phyloP scores from a whole-genome alignment of 2,113 vertebrate species.

The Agapornis roseicollis region DNA sequence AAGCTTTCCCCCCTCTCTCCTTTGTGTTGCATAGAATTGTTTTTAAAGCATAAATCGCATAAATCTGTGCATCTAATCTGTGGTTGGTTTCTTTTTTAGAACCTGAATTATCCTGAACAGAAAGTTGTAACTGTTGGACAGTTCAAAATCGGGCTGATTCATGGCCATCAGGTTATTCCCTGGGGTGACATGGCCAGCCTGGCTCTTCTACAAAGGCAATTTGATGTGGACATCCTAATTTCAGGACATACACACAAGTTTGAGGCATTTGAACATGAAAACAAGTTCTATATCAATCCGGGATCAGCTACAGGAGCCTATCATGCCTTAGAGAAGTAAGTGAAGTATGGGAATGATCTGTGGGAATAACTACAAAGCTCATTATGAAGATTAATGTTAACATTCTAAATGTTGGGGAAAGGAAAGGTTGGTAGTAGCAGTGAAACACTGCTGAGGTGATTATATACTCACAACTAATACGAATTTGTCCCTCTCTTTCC shows the following conservation, averaged over 20 bases:
- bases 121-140: slow-evolving; percentile 99
- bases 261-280: slow-evolving; percentile 97
- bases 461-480: not conserved
- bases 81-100: slow-evolving; percentile 71
- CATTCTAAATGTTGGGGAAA: not conserved
- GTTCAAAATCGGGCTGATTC: slow-evolving; percentile 98
- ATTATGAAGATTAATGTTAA: not conserved
- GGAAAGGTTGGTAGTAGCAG: not conserved
- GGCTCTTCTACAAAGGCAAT: slow-evolving; percentile 93
- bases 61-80: not conserved
- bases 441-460: not conserved
- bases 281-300: slow-evolving; percentile 99
- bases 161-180: slow-evolving; percentile 97
- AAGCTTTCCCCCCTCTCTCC: not conserved
- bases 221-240: slow-evolving; percentile 98
- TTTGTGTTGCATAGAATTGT: not conserved
- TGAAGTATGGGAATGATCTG: not conserved
- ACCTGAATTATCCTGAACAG: slow-evolving; percentile 97
- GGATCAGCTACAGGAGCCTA: slow-evolving; percentile 98
- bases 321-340: slow-evolving; percentile 94
- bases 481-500: slow-evolving; percentile 31
- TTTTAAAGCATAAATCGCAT: not conserved
- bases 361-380: not conserved
- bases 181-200: slow-evolving; percentile 98
- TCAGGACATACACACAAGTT: slow-evolving; percentile 99